Conservation (phyloP, 2,113 vertebrate species). For the Crotalus horridus region DNA sequence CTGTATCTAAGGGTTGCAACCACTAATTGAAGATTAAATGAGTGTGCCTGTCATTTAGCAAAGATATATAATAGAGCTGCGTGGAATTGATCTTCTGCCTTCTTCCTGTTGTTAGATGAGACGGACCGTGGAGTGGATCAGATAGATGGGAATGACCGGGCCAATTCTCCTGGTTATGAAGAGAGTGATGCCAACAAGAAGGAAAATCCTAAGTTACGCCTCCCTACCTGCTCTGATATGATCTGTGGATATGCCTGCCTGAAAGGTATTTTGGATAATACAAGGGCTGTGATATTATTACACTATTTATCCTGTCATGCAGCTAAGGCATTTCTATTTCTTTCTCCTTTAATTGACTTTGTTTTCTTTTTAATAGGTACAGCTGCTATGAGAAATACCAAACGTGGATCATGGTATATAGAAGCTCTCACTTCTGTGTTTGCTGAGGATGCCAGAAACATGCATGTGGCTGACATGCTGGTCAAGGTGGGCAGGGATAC, state of each 20-base stretch:
- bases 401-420: constrained; percentile 92
- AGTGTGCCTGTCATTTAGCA: background rate
- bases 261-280: constrained; percentile 76
- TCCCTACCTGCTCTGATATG: constrained; percentile 93
- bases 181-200: constrained; percentile 84
- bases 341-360: background rate
- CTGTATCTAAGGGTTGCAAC: background rate
- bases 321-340: rapidly evolving
- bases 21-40: background rate
- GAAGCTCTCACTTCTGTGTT: constrained; percentile 86
- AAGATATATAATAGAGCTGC: background rate
- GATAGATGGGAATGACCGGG: constrained; percentile 78
- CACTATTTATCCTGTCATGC: background rate
- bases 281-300: background rate
- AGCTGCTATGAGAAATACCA: constrained; percentile 94
- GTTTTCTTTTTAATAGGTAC: constrained; percentile 73
- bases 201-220: constrained; percentile 75
- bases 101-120: constrained; percentile 57
- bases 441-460: constrained; percentile 80
- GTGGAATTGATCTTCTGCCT: constrained; percentile 1
- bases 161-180: constrained; percentile 75
- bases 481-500: constrained; percentile 79
- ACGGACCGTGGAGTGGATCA: constrained; percentile 89
- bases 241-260: constrained; percentile 95
- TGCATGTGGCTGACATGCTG: constrained; percentile 91